Evolutionary conservation across 37 sponge, comb jelly and placozoan genomes (phyloP), one percentile per base, ranked within the genome.

Genomic region (Tethya wilhelma): DNA sequence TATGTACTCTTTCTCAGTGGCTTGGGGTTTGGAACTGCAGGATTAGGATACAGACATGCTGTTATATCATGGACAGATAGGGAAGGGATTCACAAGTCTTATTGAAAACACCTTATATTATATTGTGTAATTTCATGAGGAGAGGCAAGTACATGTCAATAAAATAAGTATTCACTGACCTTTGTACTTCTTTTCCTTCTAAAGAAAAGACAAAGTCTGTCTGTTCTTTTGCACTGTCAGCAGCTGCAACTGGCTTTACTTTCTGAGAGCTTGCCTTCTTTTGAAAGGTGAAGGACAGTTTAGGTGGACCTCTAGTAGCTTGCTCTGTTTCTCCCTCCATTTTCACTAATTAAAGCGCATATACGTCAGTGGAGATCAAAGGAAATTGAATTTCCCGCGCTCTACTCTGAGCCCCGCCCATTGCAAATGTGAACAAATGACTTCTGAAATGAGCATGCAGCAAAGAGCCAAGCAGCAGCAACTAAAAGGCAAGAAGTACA

Each of bases 151-250:
- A 19, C 14, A 49, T 49, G 14, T n/a, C n/a, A n/a, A n/a, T n/a
- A n/a, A n/a, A n/a, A 49, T 14, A 49, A 9, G 14, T 9, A 60
- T 7, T 11, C 33, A 65, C 31, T 55, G 46, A 91, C 93, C 93
- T 92, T 31, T 92, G 55, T 22, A 92, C 77, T n/a, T 79, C 44
- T 56, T 69, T 83, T 20, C 63, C 93, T 71, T 78, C 89, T 19
- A 92, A 41, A 0, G 89, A 83, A 1, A 66, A 2, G 11, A 91
- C 79, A 45, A 58, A 87, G 42, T 91, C 91, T 59, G 77, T 91
- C 66, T 68, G 64, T 42, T 68, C 67, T 28, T 4, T 9, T 25
- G 40, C 23, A 22, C 42, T 26, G 25, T 7, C 23, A 20, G 6
- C 1, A n/a, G n/a, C 59, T 7, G 4, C 59, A 38, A 9, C 58